Conservation (phyloP, 2,797 vertebrate genomes). For the Moxostoma hubbsi region DNA sequence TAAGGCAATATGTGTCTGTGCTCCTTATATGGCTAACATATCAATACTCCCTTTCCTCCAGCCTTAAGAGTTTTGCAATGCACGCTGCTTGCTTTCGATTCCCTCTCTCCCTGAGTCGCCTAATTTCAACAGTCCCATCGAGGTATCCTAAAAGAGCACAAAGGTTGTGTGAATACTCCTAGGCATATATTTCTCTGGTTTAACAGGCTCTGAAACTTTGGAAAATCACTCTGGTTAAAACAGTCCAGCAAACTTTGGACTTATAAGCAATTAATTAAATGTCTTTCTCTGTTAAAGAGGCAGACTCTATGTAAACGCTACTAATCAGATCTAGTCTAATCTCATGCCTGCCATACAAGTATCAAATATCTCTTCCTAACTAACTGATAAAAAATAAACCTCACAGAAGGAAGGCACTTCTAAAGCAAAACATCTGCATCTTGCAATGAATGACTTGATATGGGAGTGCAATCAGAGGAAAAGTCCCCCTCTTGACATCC, state of each 20-base stretch:
- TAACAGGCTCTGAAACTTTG: constrained; percentile 42
- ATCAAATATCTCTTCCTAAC: constrained; percentile 66
- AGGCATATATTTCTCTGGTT: constrained; percentile 25
- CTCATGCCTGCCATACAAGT: constrained; percentile 61
- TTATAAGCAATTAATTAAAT: constrained; percentile 24
- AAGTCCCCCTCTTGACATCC: constrained; percentile 58
- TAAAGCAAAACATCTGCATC: constrained; percentile 75
- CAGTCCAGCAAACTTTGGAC: constrained; percentile 40
- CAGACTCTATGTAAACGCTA: constrained; percentile 49
- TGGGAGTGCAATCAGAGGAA: constrained; percentile 72
- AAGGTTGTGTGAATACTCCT: constrained; percentile 49
- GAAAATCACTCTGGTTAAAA: constrained; percentile 42
- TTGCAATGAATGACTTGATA: constrained; percentile 72
- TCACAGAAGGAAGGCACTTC: constrained; percentile 81
- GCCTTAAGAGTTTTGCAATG: constrained; percentile 49
- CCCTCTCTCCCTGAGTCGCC: constrained; percentile 55
- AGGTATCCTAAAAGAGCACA: constrained; percentile 57
- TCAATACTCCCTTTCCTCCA: constrained; percentile 63
- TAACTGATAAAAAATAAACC: constrained; percentile 71
- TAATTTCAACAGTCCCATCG: constrained; percentile 49
- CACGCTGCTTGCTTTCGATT: constrained; percentile 39
- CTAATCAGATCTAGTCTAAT: constrained; percentile 45
- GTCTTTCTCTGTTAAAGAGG: constrained; percentile 40
- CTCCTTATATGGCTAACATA: constrained; percentile 73
- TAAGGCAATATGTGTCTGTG: constrained; percentile 82